Evolutionary conservation across 1,140 invertebrate species (phyloP).

Genomic region (Drosophila ananassae): DNA sequence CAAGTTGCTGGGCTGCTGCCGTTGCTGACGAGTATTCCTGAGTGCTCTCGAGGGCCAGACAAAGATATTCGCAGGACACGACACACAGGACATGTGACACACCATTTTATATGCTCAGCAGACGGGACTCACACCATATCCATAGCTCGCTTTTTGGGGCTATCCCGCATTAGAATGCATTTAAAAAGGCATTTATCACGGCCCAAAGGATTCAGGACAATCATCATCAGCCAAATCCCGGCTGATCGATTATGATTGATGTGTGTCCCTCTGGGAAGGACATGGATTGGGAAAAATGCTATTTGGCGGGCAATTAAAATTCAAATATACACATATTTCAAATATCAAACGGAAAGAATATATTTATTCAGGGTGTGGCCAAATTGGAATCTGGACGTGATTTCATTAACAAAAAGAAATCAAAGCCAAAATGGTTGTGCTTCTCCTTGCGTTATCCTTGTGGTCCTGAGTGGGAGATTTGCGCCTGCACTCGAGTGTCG

Average conservation of each 20-base stretch:
- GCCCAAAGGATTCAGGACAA: slow-evolving; percentile 49
- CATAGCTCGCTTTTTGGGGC: slow-evolving; percentile 53
- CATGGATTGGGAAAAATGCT: slow-evolving; percentile 19
- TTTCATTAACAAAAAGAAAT: slow-evolving; percentile 70
- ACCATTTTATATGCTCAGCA: slow-evolving; percentile 59
- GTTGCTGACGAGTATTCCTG: slow-evolving; percentile 26
- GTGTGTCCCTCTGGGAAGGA: slow-evolving; percentile 6
- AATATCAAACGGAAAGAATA: slow-evolving; percentile 29
- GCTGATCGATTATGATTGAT: slow-evolving; percentile 80
- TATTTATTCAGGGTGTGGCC: slow-evolving; percentile 33
- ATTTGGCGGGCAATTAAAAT: slow-evolving; percentile 68
- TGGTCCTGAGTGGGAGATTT: slow-evolving; percentile 4
- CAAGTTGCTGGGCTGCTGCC: slow-evolving; percentile 43
- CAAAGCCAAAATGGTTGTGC: slow-evolving; percentile 52
- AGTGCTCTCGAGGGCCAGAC: slow-evolving; percentile 70
- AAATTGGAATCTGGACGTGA: slow-evolving; percentile 55
- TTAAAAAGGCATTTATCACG: slow-evolving; percentile 76
- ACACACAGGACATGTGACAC: slow-evolving; percentile 50
- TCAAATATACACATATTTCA: slow-evolving; percentile 52
- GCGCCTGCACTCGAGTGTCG: slow-evolving; percentile 73
- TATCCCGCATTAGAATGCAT: slow-evolving; percentile 74
- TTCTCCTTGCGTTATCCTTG: slow-evolving; percentile 19
- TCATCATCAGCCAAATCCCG: slow-evolving; percentile 53
- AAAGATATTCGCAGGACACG: slow-evolving; percentile 48
- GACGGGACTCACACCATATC: slow-evolving; percentile 7